Evolutionary conservation across 23 tunicate species (phyloP).

Genomic region (Ciona savignyi): DNA sequence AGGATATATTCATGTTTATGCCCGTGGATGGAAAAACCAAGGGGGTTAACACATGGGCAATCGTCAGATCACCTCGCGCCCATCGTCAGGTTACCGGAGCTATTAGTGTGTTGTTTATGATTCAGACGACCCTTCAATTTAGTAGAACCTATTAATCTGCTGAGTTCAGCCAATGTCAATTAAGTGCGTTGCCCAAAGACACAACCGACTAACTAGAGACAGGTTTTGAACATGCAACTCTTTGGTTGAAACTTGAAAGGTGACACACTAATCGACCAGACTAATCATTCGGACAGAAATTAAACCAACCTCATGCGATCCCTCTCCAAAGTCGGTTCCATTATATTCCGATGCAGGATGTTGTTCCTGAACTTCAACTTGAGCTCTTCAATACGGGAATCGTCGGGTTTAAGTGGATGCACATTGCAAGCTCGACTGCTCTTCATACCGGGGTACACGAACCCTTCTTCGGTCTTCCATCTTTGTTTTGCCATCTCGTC

Average conservation of each 20-base stretch:
- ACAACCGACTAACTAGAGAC: no score
- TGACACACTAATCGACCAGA: no score
- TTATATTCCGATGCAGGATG: slow-evolving; percentile 53
- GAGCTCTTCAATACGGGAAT: slow-evolving; percentile 51
- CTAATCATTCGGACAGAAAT: no score
- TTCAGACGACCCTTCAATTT: no score
- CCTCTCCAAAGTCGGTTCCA: slow-evolving; percentile 55
- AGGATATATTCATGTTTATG: no score
- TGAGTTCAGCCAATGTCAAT: no score
- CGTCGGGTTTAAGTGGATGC: slow-evolving; percentile 46
- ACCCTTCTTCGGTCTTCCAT: slow-evolving; percentile 55
- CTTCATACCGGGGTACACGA: slow-evolving; percentile 57
- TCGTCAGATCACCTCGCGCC: neutral
- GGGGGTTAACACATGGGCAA: no score
- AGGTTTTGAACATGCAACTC: no score
- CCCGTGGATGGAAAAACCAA: no score
- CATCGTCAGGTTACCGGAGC: neutral
- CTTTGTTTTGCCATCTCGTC: slow-evolving; percentile 30
- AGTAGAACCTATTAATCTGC: no score
- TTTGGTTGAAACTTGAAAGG: no score
- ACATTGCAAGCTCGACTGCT: slow-evolving; percentile 45
- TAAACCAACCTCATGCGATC: slow-evolving; percentile 55
- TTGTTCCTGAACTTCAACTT: slow-evolving; percentile 63
- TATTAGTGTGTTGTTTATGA: neutral
- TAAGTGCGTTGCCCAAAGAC: no score